Percentiles rank a stretch among this genome's conserved stretches.
Conservation (phyloP, 2,888 invertebrate species). For the Altica lythri region DNA sequence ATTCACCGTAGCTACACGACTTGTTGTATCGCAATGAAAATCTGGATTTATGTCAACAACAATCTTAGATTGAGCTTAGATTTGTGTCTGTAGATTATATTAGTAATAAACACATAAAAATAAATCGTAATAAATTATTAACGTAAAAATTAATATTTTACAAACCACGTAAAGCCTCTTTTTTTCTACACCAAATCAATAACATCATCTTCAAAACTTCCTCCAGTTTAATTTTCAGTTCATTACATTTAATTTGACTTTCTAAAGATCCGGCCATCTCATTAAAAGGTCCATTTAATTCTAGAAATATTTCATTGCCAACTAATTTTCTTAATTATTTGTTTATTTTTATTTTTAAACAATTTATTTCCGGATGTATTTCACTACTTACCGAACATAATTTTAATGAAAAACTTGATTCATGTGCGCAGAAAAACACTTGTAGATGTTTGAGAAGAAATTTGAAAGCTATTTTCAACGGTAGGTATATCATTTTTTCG, state of each 20-base stretch:
- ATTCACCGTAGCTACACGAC: too few species aligned
- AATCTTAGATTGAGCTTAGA: too few species aligned
- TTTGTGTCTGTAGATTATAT: too few species aligned
- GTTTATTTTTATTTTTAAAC: not conserved
- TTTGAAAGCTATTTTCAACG: conserved; percentile 5
- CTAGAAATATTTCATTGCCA: not conserved
- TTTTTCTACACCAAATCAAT: conserved; percentile 80
- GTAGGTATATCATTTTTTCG: not conserved
- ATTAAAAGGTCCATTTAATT: not conserved
- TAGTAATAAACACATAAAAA: too few species aligned
- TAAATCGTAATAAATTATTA: not conserved
- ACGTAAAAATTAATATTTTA: conserved; percentile 21
- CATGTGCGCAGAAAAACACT: not conserved
- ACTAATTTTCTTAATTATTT: not conserved
- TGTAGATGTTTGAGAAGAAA: not conserved
- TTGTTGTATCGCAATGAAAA: too few species aligned
- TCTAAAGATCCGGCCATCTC: conserved; percentile 18
- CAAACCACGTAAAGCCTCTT: conserved; percentile 61
- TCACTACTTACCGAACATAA: conserved; percentile 6
- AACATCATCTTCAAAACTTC: conserved; percentile 82
- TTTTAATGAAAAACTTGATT: not conserved
- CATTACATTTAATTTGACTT: conserved; percentile 51
- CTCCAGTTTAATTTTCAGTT: conserved; percentile 70
- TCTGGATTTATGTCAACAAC: too few species aligned
- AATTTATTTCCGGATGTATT: too few species aligned